Conservation (phyloP, 2,113 vertebrate genomes). For the Clarias macrocephalus region DNA sequence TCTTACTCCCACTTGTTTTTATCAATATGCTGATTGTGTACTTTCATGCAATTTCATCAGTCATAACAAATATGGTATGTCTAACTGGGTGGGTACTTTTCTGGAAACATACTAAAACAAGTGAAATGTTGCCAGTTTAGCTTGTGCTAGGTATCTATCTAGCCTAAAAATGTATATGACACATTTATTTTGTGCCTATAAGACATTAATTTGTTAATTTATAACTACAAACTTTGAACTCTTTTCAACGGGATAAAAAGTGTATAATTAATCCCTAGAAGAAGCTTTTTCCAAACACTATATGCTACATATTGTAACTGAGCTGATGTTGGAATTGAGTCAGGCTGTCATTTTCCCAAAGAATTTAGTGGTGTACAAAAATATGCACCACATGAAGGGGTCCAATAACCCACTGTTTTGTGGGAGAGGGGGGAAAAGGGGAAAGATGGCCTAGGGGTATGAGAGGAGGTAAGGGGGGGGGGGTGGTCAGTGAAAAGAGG, state of each 20-base stretch:
- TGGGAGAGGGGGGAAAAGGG: background rate
- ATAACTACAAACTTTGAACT: background rate
- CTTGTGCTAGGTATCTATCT: background rate
- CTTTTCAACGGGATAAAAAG: background rate
- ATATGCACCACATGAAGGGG: conserved; percentile 19
- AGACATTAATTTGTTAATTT: background rate
- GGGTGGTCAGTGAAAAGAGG: background rate
- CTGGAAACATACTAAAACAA: background rate
- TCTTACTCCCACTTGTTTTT: background rate
- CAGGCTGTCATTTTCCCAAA: background rate
- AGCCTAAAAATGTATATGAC: background rate
- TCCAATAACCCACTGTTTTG: background rate
- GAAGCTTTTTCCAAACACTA: background rate
- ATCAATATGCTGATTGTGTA: background rate
- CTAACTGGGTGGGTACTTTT: background rate
- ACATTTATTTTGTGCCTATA: too few relatives aligned
- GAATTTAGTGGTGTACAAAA: background rate
- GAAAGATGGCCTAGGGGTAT: background rate
- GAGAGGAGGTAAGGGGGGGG: background rate
- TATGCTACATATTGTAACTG: background rate
- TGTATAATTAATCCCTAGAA: background rate
- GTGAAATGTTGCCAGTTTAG: background rate
- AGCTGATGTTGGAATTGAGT: background rate
- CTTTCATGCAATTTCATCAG: background rate
- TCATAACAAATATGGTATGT: background rate